A percentile compares a stretch with the other conserved stretches of the same genome.
phyloP scores from a whole-genome alignment of 2,888 invertebrate species.

The Caenorhabditis drosophilae region DNA sequence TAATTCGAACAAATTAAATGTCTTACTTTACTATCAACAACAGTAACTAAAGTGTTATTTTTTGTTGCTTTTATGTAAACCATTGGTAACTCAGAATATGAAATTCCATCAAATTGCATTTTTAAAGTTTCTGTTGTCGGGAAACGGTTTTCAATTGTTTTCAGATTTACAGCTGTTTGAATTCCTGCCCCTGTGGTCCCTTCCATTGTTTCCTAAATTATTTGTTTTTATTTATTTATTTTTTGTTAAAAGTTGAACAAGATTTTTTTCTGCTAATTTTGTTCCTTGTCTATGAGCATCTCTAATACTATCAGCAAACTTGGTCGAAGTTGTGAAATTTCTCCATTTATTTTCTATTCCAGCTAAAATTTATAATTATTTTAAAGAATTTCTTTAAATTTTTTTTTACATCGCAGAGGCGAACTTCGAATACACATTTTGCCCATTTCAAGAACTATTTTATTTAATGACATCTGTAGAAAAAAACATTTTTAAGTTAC shows the following conservation, averaged over 20 bases:
- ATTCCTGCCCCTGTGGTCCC: conserved; percentile 56
- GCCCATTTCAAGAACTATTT: too few species aligned
- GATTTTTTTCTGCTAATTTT: too few species aligned
- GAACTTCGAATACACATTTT: too few species aligned
- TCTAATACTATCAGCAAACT: conserved; percentile 45
- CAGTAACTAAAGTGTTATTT: conserved; percentile 85
- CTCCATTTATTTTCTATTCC: conserved; percentile 5
- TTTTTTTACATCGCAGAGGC: too few species aligned
- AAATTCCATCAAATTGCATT: conserved; percentile 57
- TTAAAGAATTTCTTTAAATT: too few species aligned
- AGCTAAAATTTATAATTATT: neutral
- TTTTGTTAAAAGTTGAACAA: neutral
- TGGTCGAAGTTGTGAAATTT: neutral
- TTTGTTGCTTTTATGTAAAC: conserved; percentile 82
- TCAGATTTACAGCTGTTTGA: conserved; percentile 52
- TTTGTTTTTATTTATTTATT: neutral
- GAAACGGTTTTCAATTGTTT: conserved; percentile 53
- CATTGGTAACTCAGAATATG: conserved; percentile 78
- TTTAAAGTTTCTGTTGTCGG: conserved; percentile 63
- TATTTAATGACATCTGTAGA: too few species aligned
- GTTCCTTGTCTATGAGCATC: conserved; percentile 58
- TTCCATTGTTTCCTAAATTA: conserved; percentile 47
- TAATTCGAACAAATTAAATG: neutral
- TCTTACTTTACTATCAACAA: conserved; percentile 76
- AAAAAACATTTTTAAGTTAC: too few species aligned